Evolutionary conservation across 2,113 vertebrate species (phyloP).

Genomic region (Grus americana): DNA sequence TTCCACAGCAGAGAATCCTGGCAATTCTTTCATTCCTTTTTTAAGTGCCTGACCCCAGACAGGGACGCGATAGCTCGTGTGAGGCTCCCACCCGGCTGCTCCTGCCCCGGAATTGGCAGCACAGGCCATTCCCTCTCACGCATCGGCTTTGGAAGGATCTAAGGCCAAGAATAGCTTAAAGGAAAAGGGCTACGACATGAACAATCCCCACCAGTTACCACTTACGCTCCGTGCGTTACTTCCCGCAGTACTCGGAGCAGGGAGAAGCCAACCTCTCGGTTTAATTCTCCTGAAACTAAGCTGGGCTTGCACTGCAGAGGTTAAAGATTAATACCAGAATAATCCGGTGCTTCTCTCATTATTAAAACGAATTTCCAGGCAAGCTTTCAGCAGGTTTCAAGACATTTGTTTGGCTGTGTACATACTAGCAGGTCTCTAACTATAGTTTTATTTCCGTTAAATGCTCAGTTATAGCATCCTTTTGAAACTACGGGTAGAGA

Average conservation of each 20-base stretch:
- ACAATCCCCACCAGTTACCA: background rate
- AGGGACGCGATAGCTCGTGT: background rate
- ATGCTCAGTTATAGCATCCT: background rate
- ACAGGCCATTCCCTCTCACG: background rate
- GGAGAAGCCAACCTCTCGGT: background rate
- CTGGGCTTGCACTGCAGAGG: background rate
- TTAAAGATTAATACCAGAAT: background rate
- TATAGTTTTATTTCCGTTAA: background rate
- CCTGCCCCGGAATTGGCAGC: background rate
- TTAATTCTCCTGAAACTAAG: slow-evolving; percentile 1
- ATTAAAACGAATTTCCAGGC: slow-evolving; percentile 32
- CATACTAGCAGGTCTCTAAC: background rate
- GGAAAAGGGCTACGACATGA: background rate
- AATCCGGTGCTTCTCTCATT: background rate
- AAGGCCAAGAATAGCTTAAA: background rate
- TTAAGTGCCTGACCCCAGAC: slow-evolving; percentile 46
- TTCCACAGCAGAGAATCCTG: background rate
- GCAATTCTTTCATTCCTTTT: background rate
- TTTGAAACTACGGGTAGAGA: background rate
- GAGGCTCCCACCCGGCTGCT: background rate
- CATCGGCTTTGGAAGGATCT: background rate
- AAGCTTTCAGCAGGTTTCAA: background rate
- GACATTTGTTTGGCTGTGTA: background rate
- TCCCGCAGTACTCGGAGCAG: background rate
- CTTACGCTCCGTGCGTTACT: background rate